phyloP scores from a whole-genome alignment of 2,797 vertebrate species.

The Alfaro cultratus region DNA sequence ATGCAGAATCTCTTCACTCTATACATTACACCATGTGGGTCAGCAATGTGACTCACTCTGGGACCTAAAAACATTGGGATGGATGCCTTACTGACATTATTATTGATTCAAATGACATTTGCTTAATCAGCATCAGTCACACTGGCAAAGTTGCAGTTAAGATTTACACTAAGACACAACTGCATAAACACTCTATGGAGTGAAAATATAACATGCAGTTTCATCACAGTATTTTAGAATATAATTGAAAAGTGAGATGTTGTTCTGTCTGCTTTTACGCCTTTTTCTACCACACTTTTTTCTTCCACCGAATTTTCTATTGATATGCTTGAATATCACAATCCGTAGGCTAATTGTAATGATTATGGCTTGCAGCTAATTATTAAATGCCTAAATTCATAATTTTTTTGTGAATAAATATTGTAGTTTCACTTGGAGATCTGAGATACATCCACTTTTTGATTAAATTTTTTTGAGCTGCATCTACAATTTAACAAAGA shows the following conservation, averaged over 20 bases:
- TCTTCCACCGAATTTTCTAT: not conserved
- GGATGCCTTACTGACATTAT: constrained; percentile 6
- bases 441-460: not conserved
- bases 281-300: not conserved
- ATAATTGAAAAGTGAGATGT: not conserved
- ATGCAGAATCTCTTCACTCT: not conserved
- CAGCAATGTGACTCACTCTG: not conserved
- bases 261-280: not conserved
- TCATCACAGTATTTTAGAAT: not conserved
- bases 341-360: not conserved
- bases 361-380: not conserved
- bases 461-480: not conserved
- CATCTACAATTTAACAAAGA: not conserved
- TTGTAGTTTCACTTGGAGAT: not conserved
- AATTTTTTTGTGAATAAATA: not conserved
- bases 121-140: constrained; percentile 29
- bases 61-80: constrained; percentile 6
- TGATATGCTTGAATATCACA: not conserved
- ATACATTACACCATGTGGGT: constrained; percentile 10
- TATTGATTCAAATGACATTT: constrained; percentile 46
- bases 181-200: too few relatives aligned
- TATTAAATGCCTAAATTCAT: not conserved
- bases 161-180: not conserved
- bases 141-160: not conserved
- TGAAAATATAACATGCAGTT: not conserved